Evolutionary conservation across 2,888 invertebrate species (phyloP).

Genomic region (Pseudolycoriella hygida): DNA sequence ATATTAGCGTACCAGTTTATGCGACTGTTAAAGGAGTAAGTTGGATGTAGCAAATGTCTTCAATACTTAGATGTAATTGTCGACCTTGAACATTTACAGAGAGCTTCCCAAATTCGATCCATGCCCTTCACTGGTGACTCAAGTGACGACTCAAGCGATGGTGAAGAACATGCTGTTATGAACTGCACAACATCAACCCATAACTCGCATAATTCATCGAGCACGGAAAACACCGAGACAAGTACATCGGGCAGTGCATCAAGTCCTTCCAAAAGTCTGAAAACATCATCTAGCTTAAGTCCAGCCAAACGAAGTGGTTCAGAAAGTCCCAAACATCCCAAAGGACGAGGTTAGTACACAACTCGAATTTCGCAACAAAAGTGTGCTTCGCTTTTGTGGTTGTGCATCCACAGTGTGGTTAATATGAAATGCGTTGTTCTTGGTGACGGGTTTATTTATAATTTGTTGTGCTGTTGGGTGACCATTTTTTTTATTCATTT

Average conservation of each 20-base stretch:
- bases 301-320: conserved; percentile 73
- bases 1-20: conserved; percentile 86
- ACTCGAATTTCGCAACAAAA: background rate
- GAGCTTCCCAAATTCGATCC: conserved; percentile 88
- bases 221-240: conserved; percentile 39
- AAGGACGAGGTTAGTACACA: conserved; percentile 3
- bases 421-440: no score
- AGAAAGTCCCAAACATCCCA: conserved; percentile 57
- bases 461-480: no score
- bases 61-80: background rate
- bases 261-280: conserved; percentile 72
- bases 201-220: conserved; percentile 29
- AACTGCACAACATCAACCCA: conserved; percentile 18
- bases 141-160: conserved; percentile 86
- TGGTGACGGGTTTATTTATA: no score
- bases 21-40: conserved; percentile 85
- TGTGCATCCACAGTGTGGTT: no score
- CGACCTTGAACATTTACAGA: conserved; percentile 28
- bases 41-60: conserved; percentile 7
- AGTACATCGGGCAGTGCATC: conserved; percentile 46
- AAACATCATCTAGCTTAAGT: conserved; percentile 68
- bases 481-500: background rate
- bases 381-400: no score
- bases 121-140: conserved; percentile 93
- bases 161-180: conserved; percentile 45